Conservation (phyloP, 2,797 vertebrate genomes). For the Falco concolor region DNA sequence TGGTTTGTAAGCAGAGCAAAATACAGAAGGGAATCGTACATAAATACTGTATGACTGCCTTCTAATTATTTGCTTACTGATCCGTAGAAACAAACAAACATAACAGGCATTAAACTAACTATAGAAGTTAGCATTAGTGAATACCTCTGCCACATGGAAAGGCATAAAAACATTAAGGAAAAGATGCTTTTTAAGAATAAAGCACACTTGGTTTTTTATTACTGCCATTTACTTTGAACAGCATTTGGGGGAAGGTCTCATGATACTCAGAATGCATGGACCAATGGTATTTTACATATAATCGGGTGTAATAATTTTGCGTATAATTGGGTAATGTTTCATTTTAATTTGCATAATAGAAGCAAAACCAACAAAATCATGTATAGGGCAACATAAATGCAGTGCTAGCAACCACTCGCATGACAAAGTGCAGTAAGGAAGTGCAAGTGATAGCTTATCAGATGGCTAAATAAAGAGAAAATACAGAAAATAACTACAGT, state of each 20-base stretch:
- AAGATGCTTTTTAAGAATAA: neutral
- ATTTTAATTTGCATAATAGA: neutral
- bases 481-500: neutral
- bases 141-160: neutral
- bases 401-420: neutral
- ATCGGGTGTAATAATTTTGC: neutral
- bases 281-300: neutral
- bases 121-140: neutral
- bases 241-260: rapidly evolving
- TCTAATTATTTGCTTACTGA: conserved; percentile 7
- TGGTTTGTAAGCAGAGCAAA: neutral
- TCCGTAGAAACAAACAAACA: neutral
- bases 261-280: neutral
- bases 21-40: neutral
- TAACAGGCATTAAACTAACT: neutral
- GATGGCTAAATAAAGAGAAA: neutral
- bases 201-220: neutral
- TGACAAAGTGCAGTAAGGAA: neutral
- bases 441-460: neutral
- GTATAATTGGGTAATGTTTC: neutral
- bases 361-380: neutral
- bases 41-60: neutral
- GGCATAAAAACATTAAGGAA: neutral
- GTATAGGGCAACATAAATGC: neutral
- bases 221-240: neutral